phyloP scores from a whole-genome alignment of 2,113 vertebrate species.

The Oryctolagus cuniculus region mOryCun1.1 NC_091438.1:53806001-53806500 shows the following conservation, averaged over 20 bases:
- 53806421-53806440: not conserved
- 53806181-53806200: not conserved
- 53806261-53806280: not conserved
- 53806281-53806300: not conserved
- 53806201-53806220: not conserved
- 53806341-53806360: not conserved
- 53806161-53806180: not conserved
- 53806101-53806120: not conserved
- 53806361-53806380: not conserved
- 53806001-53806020: not conserved
- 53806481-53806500: not conserved
- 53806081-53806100: not conserved
- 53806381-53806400: not conserved
- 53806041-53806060: not conserved
- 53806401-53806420: not conserved
- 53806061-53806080: not conserved
- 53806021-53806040: not conserved
- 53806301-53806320: not conserved
- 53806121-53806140: not conserved
- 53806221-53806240: not conserved
- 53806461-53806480: not conserved
- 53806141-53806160: not conserved
- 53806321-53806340: not conserved
- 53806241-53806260: not conserved
- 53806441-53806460: not conserved